Percentiles rank a stretch among this genome's conserved stretches.
Evolutionary conservation across 2,888 invertebrate genomes (phyloP).

Genomic region (Polydrusus cervinus): DNA sequence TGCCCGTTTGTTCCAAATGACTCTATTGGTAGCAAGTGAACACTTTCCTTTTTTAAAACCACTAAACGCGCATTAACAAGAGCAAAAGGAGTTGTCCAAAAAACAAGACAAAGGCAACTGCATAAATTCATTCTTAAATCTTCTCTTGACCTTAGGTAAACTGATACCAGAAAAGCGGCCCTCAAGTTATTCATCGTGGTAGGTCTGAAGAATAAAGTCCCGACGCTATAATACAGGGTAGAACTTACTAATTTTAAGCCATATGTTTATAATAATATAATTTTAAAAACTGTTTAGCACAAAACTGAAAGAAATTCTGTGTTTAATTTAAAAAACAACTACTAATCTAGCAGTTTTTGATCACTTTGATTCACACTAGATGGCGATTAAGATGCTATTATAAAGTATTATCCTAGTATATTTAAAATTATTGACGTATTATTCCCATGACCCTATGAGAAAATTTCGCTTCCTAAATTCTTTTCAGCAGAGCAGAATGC

Average conservation of each 20-base stretch:
- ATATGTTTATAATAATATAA: background rate
- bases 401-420: too few relatives aligned
- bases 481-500: too few relatives aligned
- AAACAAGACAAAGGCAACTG: constrained; percentile 23
- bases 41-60: background rate
- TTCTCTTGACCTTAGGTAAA: constrained; percentile 65
- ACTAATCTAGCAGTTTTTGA: too few relatives aligned
- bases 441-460: too few relatives aligned
- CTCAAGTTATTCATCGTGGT: constrained; percentile 62
- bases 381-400: too few relatives aligned
- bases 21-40: background rate
- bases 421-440: too few relatives aligned
- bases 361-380: too few relatives aligned
- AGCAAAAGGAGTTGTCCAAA: constrained; percentile 31
- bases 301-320: background rate
- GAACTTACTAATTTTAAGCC: background rate
- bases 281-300: background rate
- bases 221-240: background rate
- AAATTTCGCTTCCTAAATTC: too few relatives aligned
- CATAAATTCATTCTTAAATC: constrained; percentile 50
- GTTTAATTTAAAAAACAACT: too few relatives aligned
- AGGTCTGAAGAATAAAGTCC: constrained; percentile 56
- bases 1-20: too few relatives aligned
- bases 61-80: constrained; percentile 7
- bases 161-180: constrained; percentile 62